phyloP scores from a whole-genome alignment of 2,797 vertebrate species.

The Mareca penelope region DNA sequence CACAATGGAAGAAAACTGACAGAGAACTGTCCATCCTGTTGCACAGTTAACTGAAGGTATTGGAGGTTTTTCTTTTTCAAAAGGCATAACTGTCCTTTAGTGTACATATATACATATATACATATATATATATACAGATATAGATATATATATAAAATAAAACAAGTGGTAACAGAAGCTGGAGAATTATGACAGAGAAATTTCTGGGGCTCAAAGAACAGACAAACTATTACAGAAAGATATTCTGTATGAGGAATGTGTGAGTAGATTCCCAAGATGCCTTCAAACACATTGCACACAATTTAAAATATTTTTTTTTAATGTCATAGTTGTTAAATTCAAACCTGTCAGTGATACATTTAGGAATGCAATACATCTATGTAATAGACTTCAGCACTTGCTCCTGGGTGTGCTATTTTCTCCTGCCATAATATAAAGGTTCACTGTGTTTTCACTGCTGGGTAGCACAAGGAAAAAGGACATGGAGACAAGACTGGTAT shows the following conservation, averaged over 20 bases:
- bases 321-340: background rate
- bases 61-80: background rate
- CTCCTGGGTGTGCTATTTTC: background rate
- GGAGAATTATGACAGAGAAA: background rate
- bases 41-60: background rate
- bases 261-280: background rate
- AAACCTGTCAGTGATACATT: background rate
- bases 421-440: background rate
- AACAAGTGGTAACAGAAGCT: background rate
- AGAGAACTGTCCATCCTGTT: background rate
- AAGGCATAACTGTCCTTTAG: background rate
- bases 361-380: background rate
- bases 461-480: background rate
- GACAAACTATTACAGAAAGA: background rate
- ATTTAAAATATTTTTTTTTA: slow-evolving; percentile 8
- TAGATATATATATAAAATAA: background rate
- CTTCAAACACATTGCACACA: background rate
- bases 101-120: background rate
- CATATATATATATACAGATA: background rate
- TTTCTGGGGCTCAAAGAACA: background rate
- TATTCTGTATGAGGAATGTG: background rate
- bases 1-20: background rate
- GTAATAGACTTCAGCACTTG: background rate
- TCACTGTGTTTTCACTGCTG: background rate
- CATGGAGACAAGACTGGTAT: background rate